Conservation (phyloP, 2,888 invertebrate species). For the Drosophila antonietae region DNA sequence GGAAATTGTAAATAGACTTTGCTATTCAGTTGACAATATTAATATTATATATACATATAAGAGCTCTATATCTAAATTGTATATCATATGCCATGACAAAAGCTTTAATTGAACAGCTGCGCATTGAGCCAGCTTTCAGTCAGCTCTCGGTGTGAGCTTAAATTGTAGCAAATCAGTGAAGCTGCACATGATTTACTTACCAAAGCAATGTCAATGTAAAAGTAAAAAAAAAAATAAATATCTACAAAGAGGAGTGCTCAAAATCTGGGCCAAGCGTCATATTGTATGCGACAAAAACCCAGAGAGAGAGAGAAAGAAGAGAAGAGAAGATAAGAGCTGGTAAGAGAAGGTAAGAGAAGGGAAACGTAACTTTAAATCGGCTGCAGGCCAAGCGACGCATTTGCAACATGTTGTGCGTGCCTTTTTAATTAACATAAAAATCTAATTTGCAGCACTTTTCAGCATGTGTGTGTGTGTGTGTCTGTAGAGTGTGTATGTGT, state of each 20-base stretch:
- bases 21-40: not conserved
- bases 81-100: not conserved
- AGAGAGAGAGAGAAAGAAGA: not conserved
- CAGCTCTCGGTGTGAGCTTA: slow-evolving; percentile 2
- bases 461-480: slow-evolving; percentile 25
- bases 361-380: slow-evolving; percentile 22
- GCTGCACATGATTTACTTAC: slow-evolving; percentile 44
- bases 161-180: slow-evolving; percentile 52
- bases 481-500: slow-evolving; percentile 18
- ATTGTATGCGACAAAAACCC: slow-evolving; percentile 14
- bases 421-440: slow-evolving; percentile 80
- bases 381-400: slow-evolving; percentile 42
- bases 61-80: not conserved
- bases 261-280: slow-evolving; percentile 43
- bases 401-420: slow-evolving; percentile 68
- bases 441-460: slow-evolving; percentile 75
- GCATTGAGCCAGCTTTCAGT: not conserved
- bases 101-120: slow-evolving; percentile 10
- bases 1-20: not conserved
- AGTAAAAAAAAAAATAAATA: not conserved
- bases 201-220: slow-evolving; percentile 38
- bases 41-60: not conserved
- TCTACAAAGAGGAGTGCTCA: slow-evolving; percentile 7
- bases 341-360: not conserved
- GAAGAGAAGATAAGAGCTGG: no score